Percentiles rank a stretch among this genome's conserved stretches.
Evolutionary conservation across 2,113 vertebrate genomes (phyloP).

Genomic region (Plectropomus leopardus): DNA sequence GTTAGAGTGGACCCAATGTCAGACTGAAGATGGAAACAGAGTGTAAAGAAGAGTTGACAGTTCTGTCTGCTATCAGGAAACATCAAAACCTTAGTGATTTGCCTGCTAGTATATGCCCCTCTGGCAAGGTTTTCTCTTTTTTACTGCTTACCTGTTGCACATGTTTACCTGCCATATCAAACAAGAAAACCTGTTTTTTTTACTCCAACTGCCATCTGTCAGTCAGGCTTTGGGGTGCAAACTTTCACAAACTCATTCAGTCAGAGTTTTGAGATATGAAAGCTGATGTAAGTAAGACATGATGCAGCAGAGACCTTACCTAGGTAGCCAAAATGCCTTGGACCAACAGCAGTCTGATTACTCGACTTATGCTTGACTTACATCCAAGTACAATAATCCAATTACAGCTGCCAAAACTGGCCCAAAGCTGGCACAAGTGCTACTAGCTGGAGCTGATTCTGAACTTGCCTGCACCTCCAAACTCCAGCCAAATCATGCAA

Average conservation of each 20-base stretch:
- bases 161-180: background rate
- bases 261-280: background rate
- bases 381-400: no score
- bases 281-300: background rate
- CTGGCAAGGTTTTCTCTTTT: background rate
- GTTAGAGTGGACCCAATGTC: no score
- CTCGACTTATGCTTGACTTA: background rate
- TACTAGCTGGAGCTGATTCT: conserved; percentile 1
- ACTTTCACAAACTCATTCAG: background rate
- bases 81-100: background rate
- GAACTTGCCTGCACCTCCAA: background rate
- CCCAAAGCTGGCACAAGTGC: background rate
- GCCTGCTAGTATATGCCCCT: background rate
- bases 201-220: background rate
- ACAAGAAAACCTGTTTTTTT: no score
- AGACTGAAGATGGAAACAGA: no score
- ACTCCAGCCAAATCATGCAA: background rate
- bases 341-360: background rate
- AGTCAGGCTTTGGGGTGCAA: background rate
- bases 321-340: background rate
- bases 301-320: background rate
- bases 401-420: background rate
- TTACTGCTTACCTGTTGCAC: no score
- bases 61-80: no score
- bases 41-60: no score